These are phyloP conservation scores for Aphaenogaster ashmeadi DNA, from an alignment of 1,140 invertebrate species.

Conservation along the genomic window DNA sequence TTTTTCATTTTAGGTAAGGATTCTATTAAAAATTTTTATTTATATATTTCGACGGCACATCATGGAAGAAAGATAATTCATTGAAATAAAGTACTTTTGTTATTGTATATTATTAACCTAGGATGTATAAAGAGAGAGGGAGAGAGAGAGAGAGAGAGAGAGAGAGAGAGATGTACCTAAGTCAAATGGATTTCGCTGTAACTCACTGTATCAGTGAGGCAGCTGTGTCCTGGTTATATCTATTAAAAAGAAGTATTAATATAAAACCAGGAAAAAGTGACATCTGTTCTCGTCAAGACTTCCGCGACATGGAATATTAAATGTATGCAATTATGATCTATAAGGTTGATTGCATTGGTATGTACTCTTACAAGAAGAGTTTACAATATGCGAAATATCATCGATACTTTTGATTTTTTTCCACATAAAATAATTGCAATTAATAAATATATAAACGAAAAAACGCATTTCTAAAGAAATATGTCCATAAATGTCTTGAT, in stretches of 20 bases:
- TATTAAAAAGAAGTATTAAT: constrained; percentile 85
- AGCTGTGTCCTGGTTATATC: constrained; percentile 79
- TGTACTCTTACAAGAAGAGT: background rate
- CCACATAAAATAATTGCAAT: background rate
- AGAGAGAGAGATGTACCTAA: constrained; percentile 76
- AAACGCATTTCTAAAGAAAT: background rate
- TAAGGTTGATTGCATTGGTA: constrained; percentile 44
- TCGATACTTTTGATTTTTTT: background rate
- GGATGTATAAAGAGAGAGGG: constrained; percentile 75
- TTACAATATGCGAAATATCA: background rate
- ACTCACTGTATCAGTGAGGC: constrained; percentile 87
- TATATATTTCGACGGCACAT: constrained; percentile 37
- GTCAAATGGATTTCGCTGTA: constrained; percentile 79
- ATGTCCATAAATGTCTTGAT: background rate
- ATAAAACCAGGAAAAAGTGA: constrained; percentile 72
- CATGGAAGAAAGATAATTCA: constrained; percentile 15
- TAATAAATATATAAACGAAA: constrained; percentile 18
- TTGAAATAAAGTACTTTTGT: constrained; percentile 75
- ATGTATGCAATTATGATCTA: constrained; percentile 27
- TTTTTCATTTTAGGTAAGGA: constrained; percentile 73
- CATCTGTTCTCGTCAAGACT: constrained; percentile 63
- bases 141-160: background rate
- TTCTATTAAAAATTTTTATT: constrained; percentile 54
- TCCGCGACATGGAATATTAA: constrained; percentile 47
- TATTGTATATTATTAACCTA: constrained; percentile 81